phyloP scores from a whole-genome alignment of 2,113 vertebrate genomes.

The Oryzias woworae region DNA sequence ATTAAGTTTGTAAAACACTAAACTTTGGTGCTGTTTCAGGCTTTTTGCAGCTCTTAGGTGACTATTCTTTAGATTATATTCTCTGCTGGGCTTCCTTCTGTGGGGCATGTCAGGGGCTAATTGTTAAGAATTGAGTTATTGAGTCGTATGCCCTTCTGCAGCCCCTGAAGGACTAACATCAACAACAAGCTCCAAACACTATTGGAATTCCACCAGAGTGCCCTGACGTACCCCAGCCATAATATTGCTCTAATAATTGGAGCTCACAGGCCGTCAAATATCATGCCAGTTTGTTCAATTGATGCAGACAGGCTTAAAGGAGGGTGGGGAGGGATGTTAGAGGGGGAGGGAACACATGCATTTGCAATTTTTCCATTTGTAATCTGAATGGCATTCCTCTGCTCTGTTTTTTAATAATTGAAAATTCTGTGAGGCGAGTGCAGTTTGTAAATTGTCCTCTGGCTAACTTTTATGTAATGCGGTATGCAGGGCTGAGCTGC shows the following conservation, averaged over 20 bases:
- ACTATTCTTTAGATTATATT: slow-evolving; percentile 57
- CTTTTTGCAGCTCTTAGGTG: slow-evolving; percentile 56
- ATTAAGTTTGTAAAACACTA: slow-evolving; percentile 37
- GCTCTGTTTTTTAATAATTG: slow-evolving; percentile 56
- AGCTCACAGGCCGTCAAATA: slow-evolving; percentile 78
- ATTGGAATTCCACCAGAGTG: slow-evolving; percentile 74
- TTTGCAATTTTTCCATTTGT: slow-evolving; percentile 62
- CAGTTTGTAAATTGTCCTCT: slow-evolving; percentile 57
- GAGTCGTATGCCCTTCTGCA: slow-evolving; percentile 76
- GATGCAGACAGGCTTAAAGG: slow-evolving; percentile 71
- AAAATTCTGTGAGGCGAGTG: slow-evolving; percentile 44
- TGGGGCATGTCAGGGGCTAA: slow-evolving; percentile 77
- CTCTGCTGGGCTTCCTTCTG: slow-evolving; percentile 59
- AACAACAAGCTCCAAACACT: slow-evolving; percentile 71
- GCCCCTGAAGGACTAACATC: slow-evolving; percentile 73
- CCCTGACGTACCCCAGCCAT: slow-evolving; percentile 67
- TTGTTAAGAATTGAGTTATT: slow-evolving; percentile 83
- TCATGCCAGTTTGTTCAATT: slow-evolving; percentile 76
- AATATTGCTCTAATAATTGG: slow-evolving; percentile 81
- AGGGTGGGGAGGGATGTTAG: slow-evolving; percentile 2
- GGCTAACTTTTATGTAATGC: slow-evolving; percentile 42
- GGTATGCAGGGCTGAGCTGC: slow-evolving; percentile 8
- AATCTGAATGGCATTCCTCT: slow-evolving; percentile 49
- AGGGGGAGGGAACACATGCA: slow-evolving; percentile 23
- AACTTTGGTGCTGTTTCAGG: slow-evolving; percentile 25